Evolutionary conservation across 2,797 vertebrate species (phyloP).

Genomic region (Diplodus sargus): DNA sequence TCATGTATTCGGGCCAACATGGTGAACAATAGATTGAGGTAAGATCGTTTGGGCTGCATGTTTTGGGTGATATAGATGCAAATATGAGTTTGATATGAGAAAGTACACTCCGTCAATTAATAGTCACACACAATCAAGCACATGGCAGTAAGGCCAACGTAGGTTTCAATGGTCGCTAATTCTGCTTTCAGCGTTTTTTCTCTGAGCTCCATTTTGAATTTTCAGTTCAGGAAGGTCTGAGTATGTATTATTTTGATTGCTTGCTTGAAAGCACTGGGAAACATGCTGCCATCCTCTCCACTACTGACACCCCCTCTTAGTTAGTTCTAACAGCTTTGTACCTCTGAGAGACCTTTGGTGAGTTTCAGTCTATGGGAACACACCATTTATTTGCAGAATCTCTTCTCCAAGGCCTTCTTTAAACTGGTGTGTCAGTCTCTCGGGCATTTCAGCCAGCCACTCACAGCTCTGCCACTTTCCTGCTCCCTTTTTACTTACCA

Average conservation of each 20-base stretch:
- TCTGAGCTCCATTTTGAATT: not conserved
- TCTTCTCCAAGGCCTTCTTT: conserved; percentile 44
- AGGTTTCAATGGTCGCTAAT: no score
- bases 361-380: conserved; percentile 50
- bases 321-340: conserved; percentile 45
- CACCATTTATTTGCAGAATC: conserved; percentile 49
- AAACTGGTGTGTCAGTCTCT: conserved; percentile 59
- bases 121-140: no score
- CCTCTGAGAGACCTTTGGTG: conserved; percentile 46
- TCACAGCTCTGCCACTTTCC: conserved; percentile 46
- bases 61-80: no score
- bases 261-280: not conserved
- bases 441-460: conserved; percentile 40
- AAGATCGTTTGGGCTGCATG: no score
- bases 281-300: not conserved
- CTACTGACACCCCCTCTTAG: conserved; percentile 4
- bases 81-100: no score
- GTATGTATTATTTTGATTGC: conserved; percentile 20
- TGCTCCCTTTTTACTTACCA: conserved; percentile 42
- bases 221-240: not conserved
- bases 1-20: not conserved
- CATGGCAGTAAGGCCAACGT: no score
- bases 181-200: not conserved
- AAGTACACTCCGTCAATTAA: no score
- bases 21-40: not conserved